These are phyloP conservation scores for Myiozetetes cayanensis DNA, from an alignment of 2,113 vertebrate species.

Conservation along the genomic window DNA sequence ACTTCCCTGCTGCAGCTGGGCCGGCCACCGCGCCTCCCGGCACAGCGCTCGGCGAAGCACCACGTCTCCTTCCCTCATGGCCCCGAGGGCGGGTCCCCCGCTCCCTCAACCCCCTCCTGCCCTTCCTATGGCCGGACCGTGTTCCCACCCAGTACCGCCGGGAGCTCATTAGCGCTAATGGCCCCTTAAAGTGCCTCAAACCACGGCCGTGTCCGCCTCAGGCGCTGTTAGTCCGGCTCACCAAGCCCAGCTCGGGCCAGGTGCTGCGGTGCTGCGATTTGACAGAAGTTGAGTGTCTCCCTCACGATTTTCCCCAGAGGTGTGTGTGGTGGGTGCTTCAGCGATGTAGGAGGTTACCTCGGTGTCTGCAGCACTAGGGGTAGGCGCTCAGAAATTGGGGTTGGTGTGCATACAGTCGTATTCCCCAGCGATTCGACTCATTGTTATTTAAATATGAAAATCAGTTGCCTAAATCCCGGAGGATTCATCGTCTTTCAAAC, in stretches of 20 bases:
- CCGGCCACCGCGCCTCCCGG: rapidly evolving
- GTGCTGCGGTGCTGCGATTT: rapidly evolving
- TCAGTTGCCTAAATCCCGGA: not conserved
- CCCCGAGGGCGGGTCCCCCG: rapidly evolving
- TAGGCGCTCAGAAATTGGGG: rapidly evolving
- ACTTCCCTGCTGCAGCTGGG: not conserved
- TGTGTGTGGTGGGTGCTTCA: not conserved
- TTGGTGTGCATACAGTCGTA: rapidly evolving
- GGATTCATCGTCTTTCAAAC: not conserved
- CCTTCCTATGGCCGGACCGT: rapidly evolving
- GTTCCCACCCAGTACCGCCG: rapidly evolving
- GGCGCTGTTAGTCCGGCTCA: no score
- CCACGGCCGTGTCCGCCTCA: rapidly evolving
- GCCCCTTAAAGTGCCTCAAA: rapidly evolving
- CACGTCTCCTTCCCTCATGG: not conserved
- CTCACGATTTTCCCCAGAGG: rapidly evolving
- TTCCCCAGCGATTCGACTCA: not conserved
- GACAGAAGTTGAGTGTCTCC: rapidly evolving
- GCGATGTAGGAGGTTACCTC: not conserved
- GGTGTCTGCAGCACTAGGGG: rapidly evolving
- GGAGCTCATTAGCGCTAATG: not conserved
- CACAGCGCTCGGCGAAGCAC: rapidly evolving
- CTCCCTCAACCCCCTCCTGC: no score
- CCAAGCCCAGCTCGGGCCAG: rapidly evolving
- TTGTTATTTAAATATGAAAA: not conserved